Base-by-base conservation (phyloP, 2,797 vertebrate species). In the Tragopan temminckii region DNA sequence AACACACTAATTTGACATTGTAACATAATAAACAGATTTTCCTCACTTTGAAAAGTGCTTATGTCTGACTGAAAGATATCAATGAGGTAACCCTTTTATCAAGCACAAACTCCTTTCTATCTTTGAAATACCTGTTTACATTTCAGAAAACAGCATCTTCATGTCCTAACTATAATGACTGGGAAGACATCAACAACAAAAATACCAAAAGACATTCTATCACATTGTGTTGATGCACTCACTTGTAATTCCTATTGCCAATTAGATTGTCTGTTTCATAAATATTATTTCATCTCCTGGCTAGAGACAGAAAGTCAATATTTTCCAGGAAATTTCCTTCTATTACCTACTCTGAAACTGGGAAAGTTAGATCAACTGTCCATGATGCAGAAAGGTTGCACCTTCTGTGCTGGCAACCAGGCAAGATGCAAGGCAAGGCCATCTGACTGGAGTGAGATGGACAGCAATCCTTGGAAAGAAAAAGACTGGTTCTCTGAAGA, bases 161-260 rank as follows among this genome's bases (percentile, higher is more conserved):
- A 80, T 59, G 25, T 24, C 23, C 18, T 29, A 80, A 43, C 7
- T 72, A 7, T 53, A 42, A 57, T 3, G 31, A 50, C 43, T 89
- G 69, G 20, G 17, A 64, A 81, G 35, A 82, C 15, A 70, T 35
- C 55, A 72, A 7, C 13, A n/a, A 7, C 66, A 66, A 62, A 72
- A 53, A 57, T 25, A 46, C 2, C n/a, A 42, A 21, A 45, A 80
- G 63, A 63, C 7, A 58, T 55, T n/a, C 27, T 67, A 12, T 19
- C 25, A 13, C 18, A 50, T 31, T 69, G 23, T 2, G 1, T 50
- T 3, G 0, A 3, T 52, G 6, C 10, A 24, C 27, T 31, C 35
- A 48, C 11, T 42, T n/a, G n/a, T 21, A 62, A 20, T 9, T 42
- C 9, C 24, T 57, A 11, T 2, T 53, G 36, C 24, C 71, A 71